These are phyloP conservation scores for Babyrousa celebensis DNA, from an alignment of 2,797 vertebrate genomes.

Conservation along the genomic window DNA sequence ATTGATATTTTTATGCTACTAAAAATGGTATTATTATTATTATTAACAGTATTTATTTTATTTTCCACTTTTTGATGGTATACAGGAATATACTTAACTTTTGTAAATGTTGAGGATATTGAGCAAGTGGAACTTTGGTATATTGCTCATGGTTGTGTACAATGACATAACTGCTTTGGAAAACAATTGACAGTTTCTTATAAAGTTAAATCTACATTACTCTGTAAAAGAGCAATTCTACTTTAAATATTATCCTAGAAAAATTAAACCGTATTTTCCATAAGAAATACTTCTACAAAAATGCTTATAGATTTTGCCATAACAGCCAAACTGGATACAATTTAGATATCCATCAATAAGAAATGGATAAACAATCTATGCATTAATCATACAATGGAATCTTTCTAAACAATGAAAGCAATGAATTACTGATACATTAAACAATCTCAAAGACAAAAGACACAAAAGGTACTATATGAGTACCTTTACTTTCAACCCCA, in stretches of 20 bases:
- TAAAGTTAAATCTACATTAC: neutral
- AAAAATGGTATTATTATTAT: neutral
- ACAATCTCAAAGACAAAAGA: conserved; percentile 9
- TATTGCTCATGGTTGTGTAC: neutral
- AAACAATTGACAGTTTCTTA: neutral
- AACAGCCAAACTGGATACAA: neutral
- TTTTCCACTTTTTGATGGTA: neutral
- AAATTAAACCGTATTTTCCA: neutral
- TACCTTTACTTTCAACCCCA: conserved; percentile 5
- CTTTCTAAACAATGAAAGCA: neutral
- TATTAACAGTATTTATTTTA: neutral
- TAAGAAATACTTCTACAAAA: neutral
- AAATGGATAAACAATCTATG: neutral
- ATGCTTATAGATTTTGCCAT: conserved; percentile 11
- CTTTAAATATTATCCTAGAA: neutral
- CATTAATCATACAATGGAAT: neutral
- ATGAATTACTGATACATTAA: neutral
- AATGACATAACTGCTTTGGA: neutral
- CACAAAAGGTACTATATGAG: neutral
- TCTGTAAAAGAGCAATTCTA: neutral
- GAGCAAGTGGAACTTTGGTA: neutral
- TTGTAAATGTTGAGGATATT: neutral
- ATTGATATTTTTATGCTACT: neutral
- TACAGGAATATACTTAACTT: neutral
- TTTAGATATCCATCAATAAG: conserved; percentile 37